Conservation (phyloP, 2,888 invertebrate genomes). For the Melanostoma mellinum region DNA sequence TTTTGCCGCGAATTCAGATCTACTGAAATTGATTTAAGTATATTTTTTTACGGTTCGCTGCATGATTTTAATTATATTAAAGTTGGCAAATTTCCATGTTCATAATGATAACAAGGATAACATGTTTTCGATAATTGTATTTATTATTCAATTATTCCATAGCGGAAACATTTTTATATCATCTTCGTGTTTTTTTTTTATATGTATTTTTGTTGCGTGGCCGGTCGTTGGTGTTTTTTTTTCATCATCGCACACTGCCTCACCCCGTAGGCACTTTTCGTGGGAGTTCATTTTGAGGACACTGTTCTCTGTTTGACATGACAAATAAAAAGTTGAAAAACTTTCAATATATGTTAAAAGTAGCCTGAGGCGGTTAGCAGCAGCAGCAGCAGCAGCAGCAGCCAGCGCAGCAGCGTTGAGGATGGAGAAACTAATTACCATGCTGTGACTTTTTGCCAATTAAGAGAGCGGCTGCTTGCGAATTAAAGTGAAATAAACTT, state of each 20-base stretch:
- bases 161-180: slow-evolving; percentile 30
- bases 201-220: too few relatives aligned
- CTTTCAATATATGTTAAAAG: slow-evolving; percentile 24
- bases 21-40: slow-evolving; percentile 62
- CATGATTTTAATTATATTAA: slow-evolving; percentile 70
- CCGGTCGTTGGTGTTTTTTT: not conserved
- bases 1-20: slow-evolving; percentile 17
- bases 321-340: slow-evolving; percentile 40
- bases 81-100: slow-evolving; percentile 65
- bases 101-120: slow-evolving; percentile 65
- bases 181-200: not conserved
- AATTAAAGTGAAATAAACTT: slow-evolving; percentile 60
- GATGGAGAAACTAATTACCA: slow-evolving; percentile 52
- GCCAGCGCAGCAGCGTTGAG: not conserved
- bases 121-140: slow-evolving; percentile 64
- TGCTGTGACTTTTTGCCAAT: slow-evolving; percentile 61
- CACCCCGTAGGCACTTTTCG: not conserved
- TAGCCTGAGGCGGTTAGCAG: slow-evolving; percentile 12
- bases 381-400: not conserved
- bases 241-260: not conserved
- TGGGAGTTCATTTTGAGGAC: slow-evolving; percentile 1
- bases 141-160: slow-evolving; percentile 64
- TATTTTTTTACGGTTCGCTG: slow-evolving; percentile 61
- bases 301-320: slow-evolving; percentile 22
- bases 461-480: slow-evolving; percentile 39